Evolutionary conservation across 2,113 vertebrate genomes (phyloP), one percentile per base, ranked within the genome.

Genomic region (Parus major): DNA sequence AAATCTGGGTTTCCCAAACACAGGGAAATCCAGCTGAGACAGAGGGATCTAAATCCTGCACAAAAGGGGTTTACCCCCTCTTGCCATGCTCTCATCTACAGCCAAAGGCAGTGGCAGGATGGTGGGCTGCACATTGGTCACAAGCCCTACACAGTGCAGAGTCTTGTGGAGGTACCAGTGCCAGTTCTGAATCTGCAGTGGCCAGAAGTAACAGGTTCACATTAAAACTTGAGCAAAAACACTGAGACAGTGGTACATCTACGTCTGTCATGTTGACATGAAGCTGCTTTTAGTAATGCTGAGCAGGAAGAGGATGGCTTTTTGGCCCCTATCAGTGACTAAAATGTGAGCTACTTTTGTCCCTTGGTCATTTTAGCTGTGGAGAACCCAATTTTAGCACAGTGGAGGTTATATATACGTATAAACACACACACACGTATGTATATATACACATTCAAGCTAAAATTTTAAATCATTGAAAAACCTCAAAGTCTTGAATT

Each of bases 401-500:
- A 46, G 60, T 44, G 35, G 56, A 68, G 47, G 24, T 90, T 72
- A 61, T 86, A 77, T 92, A 46, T 86, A 44, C 18, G 29, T 44
- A 42, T 44, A 52, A 31, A 49, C 63, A 7, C 46, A 29, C 15
- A 20, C 15, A 22, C 28, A 24, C 2, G 0, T 15, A 39, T 21
- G 11, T 63, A 71, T 92, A 57, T 84, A 75, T 31, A 84, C 68
- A 57, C 86, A 76, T 71, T 47, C 52, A 73, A 84, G 70, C 39
- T 93, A 64, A 94, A 94, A 96, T 95, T 95, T 95, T 25, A 96
- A 90, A 68, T 86, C 49, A 5, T 36, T 76, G 82, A 90, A 96
- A 96, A 96, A 73, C 94, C 94, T 94, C 86, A 24, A 36, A 73
- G 76, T 86, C 94, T 93, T 70, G 86, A 94, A 95, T 96, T 96